phyloP scores from a whole-genome alignment of 2,888 invertebrate genomes.

The Leucophora obtusa region DNA sequence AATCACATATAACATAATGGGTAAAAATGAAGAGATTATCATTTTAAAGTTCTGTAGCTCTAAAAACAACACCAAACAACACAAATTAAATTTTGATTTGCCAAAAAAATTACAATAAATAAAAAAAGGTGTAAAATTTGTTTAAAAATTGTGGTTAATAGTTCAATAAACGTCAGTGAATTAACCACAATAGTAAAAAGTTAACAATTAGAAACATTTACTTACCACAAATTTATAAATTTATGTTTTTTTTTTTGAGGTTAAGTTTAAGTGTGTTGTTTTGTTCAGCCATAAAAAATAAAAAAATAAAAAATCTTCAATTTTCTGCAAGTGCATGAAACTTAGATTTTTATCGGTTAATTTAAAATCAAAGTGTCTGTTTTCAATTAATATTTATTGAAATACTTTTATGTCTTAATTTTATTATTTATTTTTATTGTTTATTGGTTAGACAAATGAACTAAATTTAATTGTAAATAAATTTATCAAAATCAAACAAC shows the following conservation, averaged over 20 bases:
- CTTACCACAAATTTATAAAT: neutral
- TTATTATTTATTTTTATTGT: conserved; percentile 3
- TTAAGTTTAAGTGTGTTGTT: neutral
- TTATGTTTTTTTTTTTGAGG: neutral
- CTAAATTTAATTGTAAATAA: conserved; percentile 22
- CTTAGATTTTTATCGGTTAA: neutral
- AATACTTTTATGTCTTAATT: neutral
- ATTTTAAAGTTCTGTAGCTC: no score
- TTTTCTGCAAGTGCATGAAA: neutral
- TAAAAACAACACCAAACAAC: no score
- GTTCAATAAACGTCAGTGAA: neutral
- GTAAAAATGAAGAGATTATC: no score
- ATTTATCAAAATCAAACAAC: conserved; percentile 11
- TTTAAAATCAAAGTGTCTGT: neutral
- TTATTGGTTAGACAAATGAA: conserved; percentile 13
- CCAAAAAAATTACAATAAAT: neutral
- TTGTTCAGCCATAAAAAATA: no score
- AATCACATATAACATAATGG: no score
- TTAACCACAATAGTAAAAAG: neutral
- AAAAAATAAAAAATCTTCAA: neutral
- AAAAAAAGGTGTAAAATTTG: neutral
- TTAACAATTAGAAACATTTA: neutral
- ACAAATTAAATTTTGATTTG: neutral
- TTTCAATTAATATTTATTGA: neutral
- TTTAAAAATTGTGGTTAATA: neutral